phyloP scores from a whole-genome alignment of 2,113 vertebrate genomes.

The Passer montanus region DNA sequence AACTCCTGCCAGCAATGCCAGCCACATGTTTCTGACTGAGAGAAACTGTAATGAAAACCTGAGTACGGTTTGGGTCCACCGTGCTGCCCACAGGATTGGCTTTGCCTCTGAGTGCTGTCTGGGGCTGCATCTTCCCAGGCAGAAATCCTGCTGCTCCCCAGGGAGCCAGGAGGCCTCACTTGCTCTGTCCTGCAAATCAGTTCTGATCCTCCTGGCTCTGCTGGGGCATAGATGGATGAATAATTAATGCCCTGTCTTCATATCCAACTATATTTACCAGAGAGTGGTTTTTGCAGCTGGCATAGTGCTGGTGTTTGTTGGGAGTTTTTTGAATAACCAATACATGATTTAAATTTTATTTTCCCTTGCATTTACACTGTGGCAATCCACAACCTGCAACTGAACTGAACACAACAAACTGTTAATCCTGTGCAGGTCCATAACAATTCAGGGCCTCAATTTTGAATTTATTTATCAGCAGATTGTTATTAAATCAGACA shows the following conservation, averaged over 20 bases:
- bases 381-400: background rate
- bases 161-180: background rate
- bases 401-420: background rate
- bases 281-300: background rate
- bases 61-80: background rate
- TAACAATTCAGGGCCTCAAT: background rate
- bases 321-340: background rate
- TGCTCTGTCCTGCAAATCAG: background rate
- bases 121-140: background rate
- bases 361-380: background rate
- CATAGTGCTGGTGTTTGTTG: no score
- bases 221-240: background rate
- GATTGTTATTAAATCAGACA: conserved; percentile 35
- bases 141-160: background rate
- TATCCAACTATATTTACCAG: background rate
- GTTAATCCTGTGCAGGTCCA: background rate
- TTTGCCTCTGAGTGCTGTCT: background rate
- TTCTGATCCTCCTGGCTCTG: background rate
- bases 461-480: background rate
- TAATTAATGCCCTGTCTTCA: background rate
- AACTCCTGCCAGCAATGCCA: background rate
- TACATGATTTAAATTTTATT: background rate
- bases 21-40: background rate
- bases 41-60: background rate
- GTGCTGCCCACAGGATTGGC: background rate